Evolutionary conservation across 2,797 vertebrate species (phyloP).

Genomic region (Sebastes diaconus): DNA sequence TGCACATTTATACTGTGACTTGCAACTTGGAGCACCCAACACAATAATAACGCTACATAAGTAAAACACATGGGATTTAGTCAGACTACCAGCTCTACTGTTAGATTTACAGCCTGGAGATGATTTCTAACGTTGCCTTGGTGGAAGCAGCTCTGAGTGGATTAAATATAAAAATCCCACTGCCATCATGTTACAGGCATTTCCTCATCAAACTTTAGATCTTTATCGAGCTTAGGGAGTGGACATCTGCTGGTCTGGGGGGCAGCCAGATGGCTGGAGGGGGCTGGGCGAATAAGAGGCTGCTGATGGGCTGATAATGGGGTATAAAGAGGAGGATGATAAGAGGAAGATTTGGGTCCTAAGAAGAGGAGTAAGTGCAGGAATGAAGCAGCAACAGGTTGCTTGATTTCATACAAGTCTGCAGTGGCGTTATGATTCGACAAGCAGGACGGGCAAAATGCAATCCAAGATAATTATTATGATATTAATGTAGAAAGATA

Average conservation of each 20-base stretch:
- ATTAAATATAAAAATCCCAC: conserved; percentile 45
- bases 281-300: conserved; percentile 33
- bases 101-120: conserved; percentile 5
- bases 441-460: background rate
- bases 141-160: conserved; percentile 34
- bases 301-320: conserved; percentile 47
- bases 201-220: conserved; percentile 68
- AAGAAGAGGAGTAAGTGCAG: background rate
- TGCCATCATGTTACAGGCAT: conserved; percentile 42
- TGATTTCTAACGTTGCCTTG: conserved; percentile 23
- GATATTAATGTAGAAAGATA: background rate
- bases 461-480: background rate
- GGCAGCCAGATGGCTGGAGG: conserved; percentile 69
- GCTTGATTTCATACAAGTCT: background rate
- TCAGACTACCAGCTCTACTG: background rate
- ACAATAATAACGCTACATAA: background rate
- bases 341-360: conserved; percentile 8
- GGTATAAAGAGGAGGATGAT: conserved; percentile 19
- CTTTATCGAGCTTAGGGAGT: conserved; percentile 49
- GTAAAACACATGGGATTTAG: background rate
- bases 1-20: background rate
- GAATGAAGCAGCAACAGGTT: conserved; percentile 20
- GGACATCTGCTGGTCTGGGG: conserved; percentile 67
- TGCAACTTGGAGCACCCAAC: background rate
- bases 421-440: background rate